These are phyloP conservation scores for Drosophila nigricruria DNA, from an alignment of 2,888 invertebrate genomes.

Conservation along the genomic window DNA sequence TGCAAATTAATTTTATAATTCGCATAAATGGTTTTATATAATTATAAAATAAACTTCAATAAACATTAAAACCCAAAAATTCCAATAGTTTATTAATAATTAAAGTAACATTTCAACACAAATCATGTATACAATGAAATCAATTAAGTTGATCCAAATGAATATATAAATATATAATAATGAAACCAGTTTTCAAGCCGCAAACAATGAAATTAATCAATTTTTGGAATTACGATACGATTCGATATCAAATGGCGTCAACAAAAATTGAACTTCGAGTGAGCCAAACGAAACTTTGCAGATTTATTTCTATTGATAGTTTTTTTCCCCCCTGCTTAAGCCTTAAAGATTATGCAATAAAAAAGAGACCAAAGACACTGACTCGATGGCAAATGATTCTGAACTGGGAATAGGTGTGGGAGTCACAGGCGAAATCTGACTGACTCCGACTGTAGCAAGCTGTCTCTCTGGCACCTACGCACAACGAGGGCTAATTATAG, in stretches of 20 bases:
- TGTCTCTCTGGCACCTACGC: conserved; percentile 23
- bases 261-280: conserved; percentile 41
- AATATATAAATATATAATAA: conserved; percentile 3
- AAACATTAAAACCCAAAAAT: not conserved
- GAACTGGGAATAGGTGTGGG: not conserved
- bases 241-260: conserved; percentile 61
- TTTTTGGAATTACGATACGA: conserved; percentile 54
- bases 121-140: conserved; percentile 1
- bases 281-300: conserved; percentile 38
- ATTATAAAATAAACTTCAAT: not conserved
- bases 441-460: not conserved
- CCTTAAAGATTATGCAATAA: conserved; percentile 71
- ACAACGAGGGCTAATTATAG: conserved; percentile 60
- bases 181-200: conserved; percentile 14
- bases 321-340: conserved; percentile 27
- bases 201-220: conserved; percentile 71
- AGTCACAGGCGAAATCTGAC: not conserved
- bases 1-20: no score
- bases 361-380: conserved; percentile 30
- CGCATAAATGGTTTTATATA: no score
- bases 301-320: conserved; percentile 58
- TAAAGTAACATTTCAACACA: conserved; percentile 12
- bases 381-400: conserved; percentile 13
- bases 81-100: conserved; percentile 3
- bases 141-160: conserved; percentile 6